Evolutionary conservation across 2,797 vertebrate species (phyloP).

Genomic region (Agapornis canus): DNA sequence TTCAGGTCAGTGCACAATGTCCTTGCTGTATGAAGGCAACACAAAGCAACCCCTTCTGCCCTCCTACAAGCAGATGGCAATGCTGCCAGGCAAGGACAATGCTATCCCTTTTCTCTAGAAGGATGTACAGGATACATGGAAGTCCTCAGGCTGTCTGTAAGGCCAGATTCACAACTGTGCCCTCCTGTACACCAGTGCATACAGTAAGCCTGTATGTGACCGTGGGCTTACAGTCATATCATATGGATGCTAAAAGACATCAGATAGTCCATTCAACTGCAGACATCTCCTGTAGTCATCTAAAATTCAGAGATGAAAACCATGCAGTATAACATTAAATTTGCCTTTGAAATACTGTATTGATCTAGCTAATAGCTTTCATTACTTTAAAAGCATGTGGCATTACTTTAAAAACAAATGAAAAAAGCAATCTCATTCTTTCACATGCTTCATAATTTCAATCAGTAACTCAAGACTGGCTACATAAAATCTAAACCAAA

Average conservation of each 20-base stretch:
- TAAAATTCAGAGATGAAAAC: not conserved
- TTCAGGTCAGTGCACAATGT: not conserved
- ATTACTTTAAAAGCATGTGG: not conserved
- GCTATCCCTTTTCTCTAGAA: not conserved
- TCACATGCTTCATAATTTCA: not conserved
- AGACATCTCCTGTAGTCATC: not conserved
- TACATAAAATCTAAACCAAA: not conserved
- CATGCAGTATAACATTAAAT: not conserved
- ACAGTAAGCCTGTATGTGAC: not conserved
- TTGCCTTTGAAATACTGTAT: not conserved
- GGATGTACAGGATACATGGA: not conserved
- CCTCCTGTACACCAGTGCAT: not conserved
- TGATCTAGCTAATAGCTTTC: not conserved
- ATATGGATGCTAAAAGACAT: not conserved
- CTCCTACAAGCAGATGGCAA: not conserved
- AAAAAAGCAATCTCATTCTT: not conserved
- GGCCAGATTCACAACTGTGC: not conserved
- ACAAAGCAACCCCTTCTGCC: not conserved
- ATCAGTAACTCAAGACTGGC: not conserved
- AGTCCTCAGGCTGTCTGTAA: not conserved
- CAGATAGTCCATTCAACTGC: not conserved
- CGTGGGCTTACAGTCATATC: accelerated
- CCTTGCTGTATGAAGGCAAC: not conserved
- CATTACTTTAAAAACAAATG: not conserved
- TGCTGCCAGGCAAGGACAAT: not conserved